Conservation (phyloP, 2,888 invertebrate species). For the Panzeria rudis region DNA sequence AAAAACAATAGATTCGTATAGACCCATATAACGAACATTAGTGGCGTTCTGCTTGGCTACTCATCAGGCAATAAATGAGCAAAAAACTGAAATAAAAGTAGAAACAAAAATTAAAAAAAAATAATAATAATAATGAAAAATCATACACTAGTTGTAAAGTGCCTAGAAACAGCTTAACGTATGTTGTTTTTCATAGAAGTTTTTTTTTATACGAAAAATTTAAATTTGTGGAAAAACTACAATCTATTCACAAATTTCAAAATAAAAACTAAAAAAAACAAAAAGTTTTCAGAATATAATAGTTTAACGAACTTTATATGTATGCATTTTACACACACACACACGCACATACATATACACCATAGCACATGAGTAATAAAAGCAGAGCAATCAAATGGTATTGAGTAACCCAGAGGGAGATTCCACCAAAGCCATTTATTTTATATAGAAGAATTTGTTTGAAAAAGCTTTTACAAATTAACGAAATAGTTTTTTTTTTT, state of each 20-base stretch:
- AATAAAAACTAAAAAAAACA: slow-evolving; percentile 42
- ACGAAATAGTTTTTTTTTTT: too few species aligned
- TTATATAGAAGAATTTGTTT: too few species aligned
- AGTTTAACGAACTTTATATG: slow-evolving; percentile 53
- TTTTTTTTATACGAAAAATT: slow-evolving; percentile 21
- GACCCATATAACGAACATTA: slow-evolving; percentile 55
- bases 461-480: too few species aligned
- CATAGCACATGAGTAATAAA: not conserved
- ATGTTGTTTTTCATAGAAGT: slow-evolving; percentile 11
- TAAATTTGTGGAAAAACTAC: slow-evolving; percentile 32
- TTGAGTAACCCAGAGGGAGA: not conserved
- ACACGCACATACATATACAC: not conserved
- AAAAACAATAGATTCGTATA: slow-evolving; percentile 49
- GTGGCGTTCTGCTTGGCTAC: slow-evolving; percentile 73
- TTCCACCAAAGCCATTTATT: not conserved
- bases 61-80: slow-evolving; percentile 69
- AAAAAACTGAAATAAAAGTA: slow-evolving; percentile 31
- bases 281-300: slow-evolving; percentile 16
- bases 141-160: slow-evolving; percentile 30
- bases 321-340: slow-evolving; percentile 4
- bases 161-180: slow-evolving; percentile 18
- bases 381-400: not conserved
- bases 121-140: slow-evolving; percentile 19
- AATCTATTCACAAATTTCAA: slow-evolving; percentile 30
- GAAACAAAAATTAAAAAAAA: slow-evolving; percentile 7